These are phyloP conservation scores for Acipenser ruthenus DNA, from an alignment of 2,797 vertebrate species.

Conservation along the genomic window DNA sequence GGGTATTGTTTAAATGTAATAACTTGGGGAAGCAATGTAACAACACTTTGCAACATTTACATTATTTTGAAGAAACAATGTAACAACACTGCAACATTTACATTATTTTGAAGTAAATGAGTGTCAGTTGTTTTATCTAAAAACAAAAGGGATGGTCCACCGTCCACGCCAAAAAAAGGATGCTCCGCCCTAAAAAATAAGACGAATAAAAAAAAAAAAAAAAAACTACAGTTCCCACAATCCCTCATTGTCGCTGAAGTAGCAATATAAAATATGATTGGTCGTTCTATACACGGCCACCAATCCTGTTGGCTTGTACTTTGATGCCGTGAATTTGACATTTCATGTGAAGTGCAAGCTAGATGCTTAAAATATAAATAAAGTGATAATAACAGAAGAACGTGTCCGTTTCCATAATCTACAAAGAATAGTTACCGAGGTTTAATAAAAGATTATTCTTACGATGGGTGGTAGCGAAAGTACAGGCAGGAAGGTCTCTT, in stretches of 20 bases:
- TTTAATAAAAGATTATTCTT: background rate
- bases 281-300: background rate
- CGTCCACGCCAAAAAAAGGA: background rate
- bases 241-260: background rate
- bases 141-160: background rate
- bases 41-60: background rate
- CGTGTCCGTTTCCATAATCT: background rate
- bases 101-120: background rate
- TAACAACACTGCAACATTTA: background rate
- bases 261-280: background rate
- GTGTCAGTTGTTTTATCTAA: no score
- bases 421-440: background rate
- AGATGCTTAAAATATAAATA: background rate
- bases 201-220: background rate
- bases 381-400: background rate
- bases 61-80: background rate
- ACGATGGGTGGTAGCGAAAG: constrained; percentile 74
- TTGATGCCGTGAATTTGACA: background rate
- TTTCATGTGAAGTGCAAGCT: background rate
- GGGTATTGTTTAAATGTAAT: no score
- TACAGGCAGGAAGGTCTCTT: constrained; percentile 73
- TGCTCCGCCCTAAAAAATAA: background rate
- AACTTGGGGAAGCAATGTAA: background rate
- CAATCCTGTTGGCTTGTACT: background rate
- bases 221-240: constrained; percentile 6